These are phyloP conservation scores for Clarias laeviceps DNA, from an alignment of 2,797 vertebrate species.

Conservation along the genomic window DNA sequence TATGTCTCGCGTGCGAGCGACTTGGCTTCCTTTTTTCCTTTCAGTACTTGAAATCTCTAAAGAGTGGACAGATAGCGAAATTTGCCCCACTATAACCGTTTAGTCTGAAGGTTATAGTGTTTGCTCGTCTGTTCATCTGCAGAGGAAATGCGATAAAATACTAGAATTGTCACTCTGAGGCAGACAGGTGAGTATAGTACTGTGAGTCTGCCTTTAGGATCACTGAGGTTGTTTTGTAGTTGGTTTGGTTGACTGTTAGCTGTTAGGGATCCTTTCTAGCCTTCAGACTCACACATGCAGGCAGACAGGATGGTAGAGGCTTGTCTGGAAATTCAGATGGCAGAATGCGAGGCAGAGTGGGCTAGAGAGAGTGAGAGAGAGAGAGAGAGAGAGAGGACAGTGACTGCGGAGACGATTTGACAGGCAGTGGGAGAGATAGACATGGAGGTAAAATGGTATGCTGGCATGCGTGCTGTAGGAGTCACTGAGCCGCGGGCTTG, in stretches of 20 bases:
- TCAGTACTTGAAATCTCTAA: constrained; percentile 41
- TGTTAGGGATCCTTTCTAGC: constrained; percentile 18
- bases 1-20: constrained; percentile 47
- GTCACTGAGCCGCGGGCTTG: constrained; percentile 52
- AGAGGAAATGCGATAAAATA: constrained; percentile 25
- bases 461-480: constrained; percentile 33
- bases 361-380: background rate
- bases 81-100: constrained; percentile 32
- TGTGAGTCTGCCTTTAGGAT: background rate
- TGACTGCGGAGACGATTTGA: constrained; percentile 27
- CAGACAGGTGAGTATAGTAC: constrained; percentile 2
- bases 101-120: constrained; percentile 22
- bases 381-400: background rate
- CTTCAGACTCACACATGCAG: constrained; percentile 19
- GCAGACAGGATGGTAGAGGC: constrained; percentile 17
- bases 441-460: constrained; percentile 42
- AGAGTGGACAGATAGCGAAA: constrained; percentile 35
- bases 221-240: background rate
- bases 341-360: constrained; percentile 10
- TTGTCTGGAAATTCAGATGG: constrained; percentile 30
- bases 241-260: constrained; percentile 19
- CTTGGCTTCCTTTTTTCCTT: constrained; percentile 43
- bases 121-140: constrained; percentile 42
- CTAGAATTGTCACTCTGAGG: background rate
- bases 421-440: constrained; percentile 34